Base-by-base conservation (phyloP, 2,888 invertebrate species). In the Dyspetes luteomarginatus region DNA sequence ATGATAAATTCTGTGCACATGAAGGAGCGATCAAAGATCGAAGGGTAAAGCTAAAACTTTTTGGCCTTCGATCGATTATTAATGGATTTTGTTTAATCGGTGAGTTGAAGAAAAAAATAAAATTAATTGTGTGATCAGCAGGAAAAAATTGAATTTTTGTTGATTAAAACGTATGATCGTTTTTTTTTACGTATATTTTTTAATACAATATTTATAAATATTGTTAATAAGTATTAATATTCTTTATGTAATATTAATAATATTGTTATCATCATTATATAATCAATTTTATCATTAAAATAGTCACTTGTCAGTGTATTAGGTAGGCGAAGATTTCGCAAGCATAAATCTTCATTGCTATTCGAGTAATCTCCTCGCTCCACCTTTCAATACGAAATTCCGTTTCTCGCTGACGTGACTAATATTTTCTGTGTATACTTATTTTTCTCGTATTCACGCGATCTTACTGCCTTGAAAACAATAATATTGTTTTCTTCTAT, bases 331-430 rank as follows among this genome's bases (percentile, higher is more conserved):
- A 4, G 28, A 64, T 65, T 43, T 64, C 56, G 45, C 65, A 74
- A 65, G n/a, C 36, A 65, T 4, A 43, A 74, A 56, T 74, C 65
- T 65, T 48, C 19, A 65, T 74, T 48, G 74, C 55, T 56, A 74
- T 74, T 65, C 56, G 55, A 28, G 45, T 74, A 65, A 74, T 74
- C 65, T 43, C 30, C 43, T 56, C 45, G 26, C 4, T 48, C n/a
- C 7, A 52, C n/a, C 22, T 52, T 24, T 19, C n/a, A 52, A 52
- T 24, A 52, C 22, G 22, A 4, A 22, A 52, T 24, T 24, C 52
- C 24, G 5, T 24, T 12, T 52, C 7, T 24, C 12, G n/a, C 22
- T 22, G 12, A 22, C n/a, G 12, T 52, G 48, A 48, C 48, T 36
- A 36, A 36, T 36, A 36, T n/a, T n/a, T n/a, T n/a, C n/a, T 12